A percentile compares a stretch with the other conserved stretches of the same genome.
These are phyloP conservation scores for Cheilosia soror DNA, from an alignment of 2,888 invertebrate species.

Conservation along the genomic window DNA sequence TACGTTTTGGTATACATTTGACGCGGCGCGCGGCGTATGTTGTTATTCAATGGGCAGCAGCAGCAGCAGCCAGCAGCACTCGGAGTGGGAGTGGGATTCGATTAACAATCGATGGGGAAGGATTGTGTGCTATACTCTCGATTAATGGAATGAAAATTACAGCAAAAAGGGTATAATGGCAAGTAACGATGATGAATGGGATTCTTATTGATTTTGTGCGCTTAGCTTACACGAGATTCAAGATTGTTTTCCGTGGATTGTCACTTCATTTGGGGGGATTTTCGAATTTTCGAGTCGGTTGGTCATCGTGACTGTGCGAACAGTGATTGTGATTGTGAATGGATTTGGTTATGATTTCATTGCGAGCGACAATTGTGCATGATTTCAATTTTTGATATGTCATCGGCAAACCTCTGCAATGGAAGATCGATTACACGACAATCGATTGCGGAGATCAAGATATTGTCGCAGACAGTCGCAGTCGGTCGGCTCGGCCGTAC, in stretches of 20 bases:
- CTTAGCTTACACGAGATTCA: constrained; percentile 3
- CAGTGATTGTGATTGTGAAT: constrained; percentile 10
- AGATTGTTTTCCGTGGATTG: constrained; percentile 46
- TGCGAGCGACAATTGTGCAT: constrained; percentile 35
- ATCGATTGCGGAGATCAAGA: constrained; percentile 59
- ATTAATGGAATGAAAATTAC: constrained; percentile 72
- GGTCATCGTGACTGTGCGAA: constrained; percentile 4
- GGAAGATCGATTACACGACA: constrained; percentile 68
- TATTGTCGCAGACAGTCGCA: neutral
- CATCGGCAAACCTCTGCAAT: constrained; percentile 61
- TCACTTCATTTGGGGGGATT: constrained; percentile 49
- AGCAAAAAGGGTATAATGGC: constrained; percentile 66
- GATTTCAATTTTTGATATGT: constrained; percentile 74
- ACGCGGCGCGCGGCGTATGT: constrained; percentile 32
- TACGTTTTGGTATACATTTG: constrained; percentile 14
- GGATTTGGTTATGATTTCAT: constrained; percentile 42
- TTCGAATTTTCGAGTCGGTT: constrained; percentile 45
- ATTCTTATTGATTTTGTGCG: constrained; percentile 65
- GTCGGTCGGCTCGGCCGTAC: neutral
- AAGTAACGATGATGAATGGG: constrained; percentile 74
- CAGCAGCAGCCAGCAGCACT: no score
- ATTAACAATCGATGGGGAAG: constrained; percentile 69
- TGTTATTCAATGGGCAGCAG: constrained; percentile 10
- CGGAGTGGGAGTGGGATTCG: constrained; percentile 20
- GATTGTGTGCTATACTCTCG: constrained; percentile 34